Base-by-base conservation (phyloP, 2,888 invertebrate genomes). In the Tryphoninae sp. region DNA sequence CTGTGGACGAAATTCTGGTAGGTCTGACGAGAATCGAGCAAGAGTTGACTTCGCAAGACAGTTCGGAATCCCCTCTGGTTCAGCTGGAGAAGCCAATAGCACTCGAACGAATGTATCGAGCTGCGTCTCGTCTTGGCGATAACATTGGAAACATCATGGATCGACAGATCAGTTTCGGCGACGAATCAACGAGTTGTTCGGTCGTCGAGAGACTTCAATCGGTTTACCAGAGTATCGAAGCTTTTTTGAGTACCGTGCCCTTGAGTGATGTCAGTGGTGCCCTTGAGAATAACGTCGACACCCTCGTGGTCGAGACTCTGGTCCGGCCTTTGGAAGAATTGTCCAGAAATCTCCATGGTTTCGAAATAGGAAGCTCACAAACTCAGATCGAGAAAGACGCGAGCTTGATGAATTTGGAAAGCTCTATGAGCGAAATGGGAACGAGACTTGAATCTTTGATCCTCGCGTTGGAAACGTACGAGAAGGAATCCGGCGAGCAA, bases 1-100 rank as follows among this genome's bases (percentile, higher is more conserved):
- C 95, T 0, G 91, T 95, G 0, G 91, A 91, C 78, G 91, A 91
- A 69, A 91, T 91, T 65, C 62, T 91, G 1, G 85, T 85, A 76
- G 90, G 90, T n/a, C 67, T 91, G 23, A 87, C 90, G 7, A 89
- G 86, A 81, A 87, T 90, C 16, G 87, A 91, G 61, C 86, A 88
- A 67, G 90, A 90, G 26, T 81, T 91, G 53, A 87, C 87, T 0
- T 88, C 89, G 9, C 76, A 78, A 22, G 88, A 87, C 0, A 86
- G 73, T 4, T 78, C 79, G 1, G 88, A 88, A 75, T 86, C 72
- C 22, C 88, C 89, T 2, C 85, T 90, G 2, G 84, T 88, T 40
- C 80, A 51, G 40, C 22, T 77, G 26, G 88, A 89, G 78, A 87
- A 77, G 58, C 91, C 91, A 0, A 88, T 91, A 6, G 87, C 89